Conservation (phyloP, 2,888 invertebrate genomes). For the Aromia moschata region DNA sequence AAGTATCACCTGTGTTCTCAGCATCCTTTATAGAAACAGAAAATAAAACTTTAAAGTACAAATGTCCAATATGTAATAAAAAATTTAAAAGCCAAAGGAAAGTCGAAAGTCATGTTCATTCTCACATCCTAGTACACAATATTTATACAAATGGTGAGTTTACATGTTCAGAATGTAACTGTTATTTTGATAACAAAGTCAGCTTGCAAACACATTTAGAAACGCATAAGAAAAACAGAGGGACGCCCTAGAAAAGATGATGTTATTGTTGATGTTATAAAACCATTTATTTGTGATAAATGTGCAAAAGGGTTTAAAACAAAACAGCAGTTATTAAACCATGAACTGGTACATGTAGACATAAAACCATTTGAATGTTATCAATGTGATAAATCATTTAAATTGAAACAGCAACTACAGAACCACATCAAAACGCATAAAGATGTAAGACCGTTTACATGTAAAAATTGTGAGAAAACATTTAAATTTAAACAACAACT, state of each 20-base stretch:
- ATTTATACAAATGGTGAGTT: constrained; percentile 8
- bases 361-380: constrained; percentile 40
- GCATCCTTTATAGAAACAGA: constrained; percentile 24
- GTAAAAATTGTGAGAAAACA: constrained; percentile 43
- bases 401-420: constrained; percentile 45
- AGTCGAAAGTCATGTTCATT: constrained; percentile 16
- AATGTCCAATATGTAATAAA: constrained; percentile 22
- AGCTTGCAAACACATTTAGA: constrained; percentile 9
- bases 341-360: constrained; percentile 38
- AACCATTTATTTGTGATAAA: constrained; percentile 33
- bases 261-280: constrained; percentile 14
- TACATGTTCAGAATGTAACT: constrained; percentile 21
- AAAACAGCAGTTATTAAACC: constrained; percentile 43
- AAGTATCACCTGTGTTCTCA: constrained; percentile 14
- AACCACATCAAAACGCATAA: constrained; percentile 43
- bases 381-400: constrained; percentile 43
- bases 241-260: constrained; percentile 24
- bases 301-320: constrained; percentile 44
- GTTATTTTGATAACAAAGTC: constrained; percentile 5
- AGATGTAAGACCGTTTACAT: constrained; percentile 40
- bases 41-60: constrained; percentile 24
- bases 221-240: constrained; percentile 15
- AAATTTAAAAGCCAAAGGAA: constrained; percentile 20
- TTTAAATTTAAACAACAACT: constrained; percentile 50
- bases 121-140: constrained; percentile 18